Evolutionary conservation across 1,140 invertebrate genomes (phyloP), one percentile per base, ranked within the genome.

Genomic region (Cardiocondyla obscurior): DNA sequence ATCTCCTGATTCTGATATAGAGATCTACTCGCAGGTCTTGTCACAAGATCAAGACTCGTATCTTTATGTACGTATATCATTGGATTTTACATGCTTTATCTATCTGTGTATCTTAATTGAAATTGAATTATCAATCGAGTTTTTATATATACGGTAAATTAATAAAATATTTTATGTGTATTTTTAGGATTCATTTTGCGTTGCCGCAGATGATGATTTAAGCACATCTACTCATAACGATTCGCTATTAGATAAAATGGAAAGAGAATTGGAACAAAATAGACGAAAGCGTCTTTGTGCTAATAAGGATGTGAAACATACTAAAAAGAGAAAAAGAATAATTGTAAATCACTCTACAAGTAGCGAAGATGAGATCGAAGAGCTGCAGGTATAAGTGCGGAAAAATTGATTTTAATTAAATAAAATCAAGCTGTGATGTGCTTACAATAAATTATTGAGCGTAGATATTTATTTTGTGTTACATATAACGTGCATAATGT

Each of bases 141-240:
- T 57, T 36, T 14, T 67, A 33, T 19, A 28, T 28, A 49, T 19
- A 46, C 2, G 4, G n/a, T 14, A 25, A 57, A n/a, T 16, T 16
- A n/a, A 72, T 7, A 7, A 19, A 30, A 28, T 30, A 19, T 30
- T 28, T n/a, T 58, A 0, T n/a, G 22, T 33, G 42, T 65, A 16
- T 22, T 51, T 87, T 62, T 22, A 92, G 91, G 91, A 92, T 86
- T 90, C 91, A 1, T 92, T 92, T 79, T 92, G 91, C 28, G 82
- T 92, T 33, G 39, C 7, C 2, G 89, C 57, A 30, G 86, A 86
- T 0, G 74, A n/a, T 28, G 53, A 46, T 25, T 6, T 5, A 62
- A 82, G 10, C 60, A 46, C 25, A 4, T 6, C 57, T n/a, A 44
- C 19, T 16, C 5, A 73, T 51, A 42, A 7, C n/a, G 51, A 57